Evolutionary conservation across 2,113 vertebrate species (phyloP), one percentile per base, ranked within the genome.

Genomic region (Diadophis punctatus): DNA sequence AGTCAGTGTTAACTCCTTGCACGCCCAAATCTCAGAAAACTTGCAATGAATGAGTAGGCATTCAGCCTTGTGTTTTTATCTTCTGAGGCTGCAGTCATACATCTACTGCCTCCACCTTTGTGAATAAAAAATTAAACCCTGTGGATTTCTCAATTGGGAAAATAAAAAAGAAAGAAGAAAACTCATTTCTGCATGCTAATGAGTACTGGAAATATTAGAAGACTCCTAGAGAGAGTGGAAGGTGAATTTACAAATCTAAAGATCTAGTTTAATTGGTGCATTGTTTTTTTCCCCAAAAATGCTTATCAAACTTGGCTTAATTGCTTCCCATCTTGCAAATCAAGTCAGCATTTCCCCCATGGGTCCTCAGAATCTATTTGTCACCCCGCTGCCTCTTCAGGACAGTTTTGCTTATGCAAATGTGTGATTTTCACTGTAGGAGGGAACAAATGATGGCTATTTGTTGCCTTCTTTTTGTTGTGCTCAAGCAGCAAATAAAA

Each of bases 1-100:
- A 89, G 52, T 58, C 87, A 58, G 39, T 58, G 20, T 92, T 92
- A 89, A 92, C 87, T 89, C 91, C 27, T 92, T 92, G 39, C 46
- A 25, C 49, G 43, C 88, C 53, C 6, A 85, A 56, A 89, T 48
- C 22, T 34, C 7, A 85, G 20, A 27, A 85, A 89, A 30, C 20
- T 58, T 58, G 52, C 30, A 52, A 88, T 25, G 39, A 39, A 34
- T 10, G 30, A 16, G 14, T 27, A 91, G 12, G n/a, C 48, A 74
- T 16, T 88, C 16, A 39, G 14, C 16, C 34, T 56, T 30, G 68
- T 46, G n/a, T 34, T 49, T 23, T 51, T 63, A 39, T 52, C 48
- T 87, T 58, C 23, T 27, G 48, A 74, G 8, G 16, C 49, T 85
- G 22, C 46, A 52, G 39, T 46, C 84, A 58, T 84, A 34, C 49